Evolutionary conservation across 2,113 vertebrate genomes (phyloP).

Genomic region (Phrynosoma platyrhinos): DNA sequence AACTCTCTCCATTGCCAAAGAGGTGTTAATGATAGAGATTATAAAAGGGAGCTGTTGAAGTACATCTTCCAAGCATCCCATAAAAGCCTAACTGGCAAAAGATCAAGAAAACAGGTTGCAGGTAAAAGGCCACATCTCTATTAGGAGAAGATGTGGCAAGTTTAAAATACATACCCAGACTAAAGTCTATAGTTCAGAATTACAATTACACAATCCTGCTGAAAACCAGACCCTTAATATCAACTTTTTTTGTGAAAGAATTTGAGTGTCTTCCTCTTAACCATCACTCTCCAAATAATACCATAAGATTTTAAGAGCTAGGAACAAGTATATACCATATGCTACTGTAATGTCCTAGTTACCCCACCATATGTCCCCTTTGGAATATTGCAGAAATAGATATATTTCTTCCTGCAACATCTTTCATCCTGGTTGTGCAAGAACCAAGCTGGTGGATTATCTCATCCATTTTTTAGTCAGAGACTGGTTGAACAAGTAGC

Average conservation of each 20-base stretch:
- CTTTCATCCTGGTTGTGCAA: no score
- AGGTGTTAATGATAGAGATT: conserved; percentile 71
- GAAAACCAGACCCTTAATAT: conserved; percentile 51
- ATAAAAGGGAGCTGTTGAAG: conserved; percentile 65
- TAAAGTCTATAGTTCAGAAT: conserved; percentile 68
- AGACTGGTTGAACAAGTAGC: no score
- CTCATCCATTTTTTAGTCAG: no score
- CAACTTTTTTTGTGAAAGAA: conserved; percentile 24
- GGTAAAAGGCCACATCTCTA: conserved; percentile 60
- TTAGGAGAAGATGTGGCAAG: conserved; percentile 63
- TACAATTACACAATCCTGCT: conserved; percentile 52
- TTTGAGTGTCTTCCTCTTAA: conserved; percentile 3
- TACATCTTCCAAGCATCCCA: conserved; percentile 65
- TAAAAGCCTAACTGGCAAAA: conserved; percentile 71
- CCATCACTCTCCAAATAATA: no score
- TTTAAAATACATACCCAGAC: conserved; percentile 66
- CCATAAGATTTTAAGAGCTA: no score
- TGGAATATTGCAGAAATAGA: no score
- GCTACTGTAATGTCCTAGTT: no score
- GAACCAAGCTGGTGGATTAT: no score
- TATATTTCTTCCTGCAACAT: no score
- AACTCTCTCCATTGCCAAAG: conserved; percentile 67
- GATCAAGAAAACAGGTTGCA: conserved; percentile 72
- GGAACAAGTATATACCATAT: no score
- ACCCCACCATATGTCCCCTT: no score